phyloP scores from a whole-genome alignment of 1,140 invertebrate genomes.

The Drosophila auraria region DNA sequence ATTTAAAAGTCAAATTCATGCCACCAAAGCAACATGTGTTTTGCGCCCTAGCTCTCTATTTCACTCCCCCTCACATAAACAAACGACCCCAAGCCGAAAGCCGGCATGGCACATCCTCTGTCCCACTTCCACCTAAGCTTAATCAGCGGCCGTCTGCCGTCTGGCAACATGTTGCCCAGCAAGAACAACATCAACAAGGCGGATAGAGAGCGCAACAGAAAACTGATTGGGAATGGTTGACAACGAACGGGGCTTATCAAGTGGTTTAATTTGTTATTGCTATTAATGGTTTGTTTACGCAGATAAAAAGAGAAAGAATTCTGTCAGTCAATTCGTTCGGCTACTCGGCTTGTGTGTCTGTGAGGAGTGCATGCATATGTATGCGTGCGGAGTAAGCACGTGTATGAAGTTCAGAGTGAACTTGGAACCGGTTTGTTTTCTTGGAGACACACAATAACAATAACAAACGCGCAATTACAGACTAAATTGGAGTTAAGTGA shows the following conservation, averaged over 20 bases:
- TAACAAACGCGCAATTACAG: slow-evolving; percentile 7
- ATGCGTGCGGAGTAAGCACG: slow-evolving; percentile 1
- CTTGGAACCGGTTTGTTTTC: slow-evolving; percentile 1
- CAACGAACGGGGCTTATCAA: slow-evolving; percentile 11
- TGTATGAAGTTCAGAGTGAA: slow-evolving; percentile 17
- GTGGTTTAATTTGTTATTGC: slow-evolving; percentile 10
- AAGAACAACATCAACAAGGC: slow-evolving; percentile 11
- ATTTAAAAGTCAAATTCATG: slow-evolving; percentile 8
- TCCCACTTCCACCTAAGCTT: background rate
- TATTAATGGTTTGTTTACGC: slow-evolving; percentile 21
- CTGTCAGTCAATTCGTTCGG: background rate
- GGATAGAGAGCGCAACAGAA: background rate
- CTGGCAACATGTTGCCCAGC: slow-evolving; percentile 18
- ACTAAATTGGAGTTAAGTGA: background rate
- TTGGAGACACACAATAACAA: slow-evolving; percentile 5
- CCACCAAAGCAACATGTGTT: slow-evolving; percentile 43
- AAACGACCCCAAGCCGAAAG: background rate
- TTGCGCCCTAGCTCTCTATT: background rate
- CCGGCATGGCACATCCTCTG: slow-evolving; percentile 10
- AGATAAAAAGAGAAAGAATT: slow-evolving; percentile 1
- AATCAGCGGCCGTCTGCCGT: slow-evolving; percentile 6
- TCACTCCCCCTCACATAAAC: background rate
- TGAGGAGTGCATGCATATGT: background rate
- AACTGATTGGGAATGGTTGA: slow-evolving; percentile 15
- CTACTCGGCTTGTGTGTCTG: background rate